phyloP scores from a whole-genome alignment of 2,888 invertebrate genomes.

The Tetrapedia diversipes region DNA sequence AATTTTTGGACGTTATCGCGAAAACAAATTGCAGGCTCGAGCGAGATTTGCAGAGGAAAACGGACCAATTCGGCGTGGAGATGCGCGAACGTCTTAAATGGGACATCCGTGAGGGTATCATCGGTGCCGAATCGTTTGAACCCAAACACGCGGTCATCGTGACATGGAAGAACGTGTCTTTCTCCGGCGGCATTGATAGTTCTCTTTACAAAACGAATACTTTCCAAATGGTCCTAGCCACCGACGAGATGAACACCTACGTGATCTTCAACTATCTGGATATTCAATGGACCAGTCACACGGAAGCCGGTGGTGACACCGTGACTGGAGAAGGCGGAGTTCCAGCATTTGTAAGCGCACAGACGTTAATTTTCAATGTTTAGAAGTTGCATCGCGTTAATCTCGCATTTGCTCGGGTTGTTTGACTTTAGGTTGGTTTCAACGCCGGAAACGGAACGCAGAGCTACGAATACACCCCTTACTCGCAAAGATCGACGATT shows the following conservation, averaged over 20 bases:
- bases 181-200: conserved; percentile 93
- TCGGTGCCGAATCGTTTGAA: conserved; percentile 94
- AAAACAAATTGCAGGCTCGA: conserved; percentile 84
- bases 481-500: conserved; percentile 93
- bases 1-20: not conserved
- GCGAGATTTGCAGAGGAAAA: conserved; percentile 88
- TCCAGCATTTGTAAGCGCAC: conserved; percentile 91
- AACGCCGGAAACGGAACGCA: conserved; percentile 98
- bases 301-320: conserved; percentile 95
- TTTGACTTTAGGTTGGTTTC: conserved; percentile 91
- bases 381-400: no score
- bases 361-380: not conserved
- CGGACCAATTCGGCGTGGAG: conserved; percentile 93
- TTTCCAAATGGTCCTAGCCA: conserved; percentile 96
- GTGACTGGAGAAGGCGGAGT: conserved; percentile 93
- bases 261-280: conserved; percentile 97
- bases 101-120: conserved; percentile 95
- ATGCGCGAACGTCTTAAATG: conserved; percentile 93
- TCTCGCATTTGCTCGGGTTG: no score
- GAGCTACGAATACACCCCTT: conserved; percentile 94
- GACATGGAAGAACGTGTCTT: conserved; percentile 98
- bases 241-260: conserved; percentile 97
- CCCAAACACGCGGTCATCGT: conserved; percentile 95
- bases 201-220: conserved; percentile 95
- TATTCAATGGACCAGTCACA: conserved; percentile 95